Evolutionary conservation across 2,888 invertebrate species (phyloP), one percentile per base, ranked within the genome.

Genomic region (Drosophila picticornis): DNA sequence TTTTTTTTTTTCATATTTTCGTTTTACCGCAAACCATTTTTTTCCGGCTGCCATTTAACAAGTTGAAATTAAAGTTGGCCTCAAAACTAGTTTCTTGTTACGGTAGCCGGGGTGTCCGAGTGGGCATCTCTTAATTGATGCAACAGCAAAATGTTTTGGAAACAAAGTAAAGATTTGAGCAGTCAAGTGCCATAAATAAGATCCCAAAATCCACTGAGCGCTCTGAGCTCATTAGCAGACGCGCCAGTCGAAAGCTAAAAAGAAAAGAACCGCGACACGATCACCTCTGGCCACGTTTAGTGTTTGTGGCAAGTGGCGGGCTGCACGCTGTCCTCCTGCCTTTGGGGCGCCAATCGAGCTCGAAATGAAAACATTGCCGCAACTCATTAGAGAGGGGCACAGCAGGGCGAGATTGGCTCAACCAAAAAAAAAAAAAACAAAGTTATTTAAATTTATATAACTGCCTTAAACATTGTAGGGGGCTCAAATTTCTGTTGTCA

Each of bases 121-220:
- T 53, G 25, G 57, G 63, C 68, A 77, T 69, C 82, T 50, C 75
- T 83, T 88, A 80, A 88, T 88, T 78, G 85, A 85, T 83, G 75
- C 83, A 74, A 71, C 65, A 88, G 75, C 72, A 72, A 74, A 87
- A 88, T 85, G 83, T 85, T 83, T 85, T 75, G 83, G 72, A 85
- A 81, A 85, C 86, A 85, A 85, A 83, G 69, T 81, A 50, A 22
- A 85, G 88, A 88, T 83, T 85, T 80, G 69, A 63, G 46, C 74
- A 70, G 16, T 34, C 62, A 67, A 64, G 56, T 77, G 77, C 43
- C 82, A 84, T 85, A 86, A 88, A 81, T 86, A 80, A 84, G 77
- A 61, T 13, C 40, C 68, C 71, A 59, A 67, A 83, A 70, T 66
- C 64, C 77, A 76, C 81, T 66, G 71, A 67, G 70, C 77, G 13